Base-by-base conservation (phyloP, 2,888 invertebrate genomes). In the Ryuthela nishihirai region DNA sequence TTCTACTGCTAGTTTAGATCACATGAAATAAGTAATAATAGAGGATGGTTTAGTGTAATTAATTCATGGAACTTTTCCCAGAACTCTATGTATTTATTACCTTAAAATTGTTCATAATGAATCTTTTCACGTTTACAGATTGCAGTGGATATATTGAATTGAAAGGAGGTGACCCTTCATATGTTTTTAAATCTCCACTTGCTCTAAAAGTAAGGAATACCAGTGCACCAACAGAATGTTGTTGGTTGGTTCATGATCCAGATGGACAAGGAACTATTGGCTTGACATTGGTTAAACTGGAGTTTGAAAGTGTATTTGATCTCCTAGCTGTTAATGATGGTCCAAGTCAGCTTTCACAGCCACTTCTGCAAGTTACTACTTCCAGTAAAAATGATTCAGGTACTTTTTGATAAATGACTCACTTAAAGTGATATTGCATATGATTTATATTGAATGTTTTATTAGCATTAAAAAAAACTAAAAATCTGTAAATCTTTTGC, bases 301-400 rank as follows among this genome's bases (percentile, higher is more conserved):
- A 35, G 23, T 52, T 58, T 20, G 12, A 35, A 4, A 46, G 18
- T 36, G 36, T 52, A 17, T 32, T 42, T 9, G 56, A 58, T 25
- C 42, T 58, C 7, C 20, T 52, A n/a, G 35, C 56, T 2, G 20
- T 58, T 20, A 58, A 50, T 42, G 42, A 58, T 52, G 56, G 56
- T 4, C 24, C 24, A 7, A 52, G 25, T 38, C 41, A 42, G 18
- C 7, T 42, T 24, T 45, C 56, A 9, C 6, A 29, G 10, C 56
- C 56, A 24, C 39, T 58, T 24, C 21, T 58, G n/a, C 56, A 58
- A 35, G 47, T 58, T 12, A 58, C 56, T 2, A 23, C 29, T 21
- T 58, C 56, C 0, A 50, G 47, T 24, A 21, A 12, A 5, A 46
- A 52, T 41, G 20, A n/a, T 15, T 34, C 39, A 20, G 29, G n/a